phyloP scores from a whole-genome alignment of 2,888 invertebrate genomes.

The Physocephala rufipes region DNA sequence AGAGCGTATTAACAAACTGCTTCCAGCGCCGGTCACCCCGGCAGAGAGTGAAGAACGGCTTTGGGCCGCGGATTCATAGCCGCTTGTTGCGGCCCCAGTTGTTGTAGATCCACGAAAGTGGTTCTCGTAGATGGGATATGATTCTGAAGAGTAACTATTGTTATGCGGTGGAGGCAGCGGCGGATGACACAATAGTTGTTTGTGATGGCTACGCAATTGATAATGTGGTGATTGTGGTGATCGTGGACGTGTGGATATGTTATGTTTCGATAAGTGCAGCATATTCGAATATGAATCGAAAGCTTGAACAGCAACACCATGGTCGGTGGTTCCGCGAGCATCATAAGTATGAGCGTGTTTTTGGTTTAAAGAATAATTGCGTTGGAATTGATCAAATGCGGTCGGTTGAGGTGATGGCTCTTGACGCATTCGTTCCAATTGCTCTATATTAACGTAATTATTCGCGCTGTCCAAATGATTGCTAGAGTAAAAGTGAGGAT shows the following conservation, averaged over 20 bases:
- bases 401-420: constrained; percentile 58
- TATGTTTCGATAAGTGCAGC: constrained; percentile 54
- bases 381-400: constrained; percentile 61
- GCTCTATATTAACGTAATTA: constrained; percentile 70
- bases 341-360: constrained; percentile 62
- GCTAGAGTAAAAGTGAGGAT: constrained; percentile 47
- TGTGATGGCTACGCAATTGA: constrained; percentile 46
- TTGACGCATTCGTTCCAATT: constrained; percentile 68
- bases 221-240: constrained; percentile 45
- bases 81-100: constrained; percentile 36
- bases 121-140: constrained; percentile 70
- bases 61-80: constrained; percentile 39
- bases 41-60: constrained; percentile 46
- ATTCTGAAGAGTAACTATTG: constrained; percentile 57
- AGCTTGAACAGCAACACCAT: constrained; percentile 45
- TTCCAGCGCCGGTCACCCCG: constrained; percentile 1
- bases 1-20: constrained; percentile 52
- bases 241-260: constrained; percentile 50
- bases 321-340: constrained; percentile 42
- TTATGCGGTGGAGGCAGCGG: constrained; percentile 45
- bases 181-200: constrained; percentile 37
- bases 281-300: constrained; percentile 55
- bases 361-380: constrained; percentile 62
- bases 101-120: constrained; percentile 62
- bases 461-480: constrained; percentile 48